phyloP scores from a whole-genome alignment of 2,113 vertebrate species.

The Perccottus glenii region DNA sequence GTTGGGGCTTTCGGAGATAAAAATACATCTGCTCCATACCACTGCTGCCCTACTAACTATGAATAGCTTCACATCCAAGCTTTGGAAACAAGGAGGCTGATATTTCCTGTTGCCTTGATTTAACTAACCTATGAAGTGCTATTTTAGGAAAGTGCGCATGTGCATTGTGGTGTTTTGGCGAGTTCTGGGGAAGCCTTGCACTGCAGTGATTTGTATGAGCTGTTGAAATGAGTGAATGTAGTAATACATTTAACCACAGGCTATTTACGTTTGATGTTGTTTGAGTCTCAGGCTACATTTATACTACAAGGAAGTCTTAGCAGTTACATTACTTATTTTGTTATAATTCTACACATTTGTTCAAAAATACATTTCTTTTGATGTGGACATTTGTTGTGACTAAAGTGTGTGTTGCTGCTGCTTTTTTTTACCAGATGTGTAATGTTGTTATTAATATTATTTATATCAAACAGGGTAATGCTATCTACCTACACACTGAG shows the following conservation, averaged over 20 bases:
- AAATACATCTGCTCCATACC: constrained; percentile 55
- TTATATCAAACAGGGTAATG: no score
- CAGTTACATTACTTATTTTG: no score
- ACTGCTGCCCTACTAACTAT: constrained; percentile 57
- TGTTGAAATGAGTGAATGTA: constrained; percentile 24
- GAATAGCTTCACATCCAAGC: constrained; percentile 58
- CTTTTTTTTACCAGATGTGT: no score
- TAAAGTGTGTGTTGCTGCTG: no score
- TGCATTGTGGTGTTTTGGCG: not conserved
- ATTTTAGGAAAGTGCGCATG: not conserved
- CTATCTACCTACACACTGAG: no score
- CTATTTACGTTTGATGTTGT: constrained; percentile 3
- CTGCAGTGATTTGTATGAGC: not conserved
- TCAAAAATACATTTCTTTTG: no score
- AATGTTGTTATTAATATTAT: no score
- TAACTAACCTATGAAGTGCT: constrained; percentile 31
- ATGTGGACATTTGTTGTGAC: no score
- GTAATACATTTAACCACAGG: not conserved
- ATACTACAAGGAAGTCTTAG: no score
- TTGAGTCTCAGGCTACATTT: no score
- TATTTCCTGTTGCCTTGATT: constrained; percentile 46
- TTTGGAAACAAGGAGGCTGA: constrained; percentile 53
- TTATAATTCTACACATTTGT: no score
- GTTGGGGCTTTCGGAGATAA: constrained; percentile 56
- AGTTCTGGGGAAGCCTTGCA: not conserved